These are phyloP conservation scores for Xiphorhynchus erythropygius DNA, from an alignment of 2,797 vertebrate species.

Conservation along the genomic window DNA sequence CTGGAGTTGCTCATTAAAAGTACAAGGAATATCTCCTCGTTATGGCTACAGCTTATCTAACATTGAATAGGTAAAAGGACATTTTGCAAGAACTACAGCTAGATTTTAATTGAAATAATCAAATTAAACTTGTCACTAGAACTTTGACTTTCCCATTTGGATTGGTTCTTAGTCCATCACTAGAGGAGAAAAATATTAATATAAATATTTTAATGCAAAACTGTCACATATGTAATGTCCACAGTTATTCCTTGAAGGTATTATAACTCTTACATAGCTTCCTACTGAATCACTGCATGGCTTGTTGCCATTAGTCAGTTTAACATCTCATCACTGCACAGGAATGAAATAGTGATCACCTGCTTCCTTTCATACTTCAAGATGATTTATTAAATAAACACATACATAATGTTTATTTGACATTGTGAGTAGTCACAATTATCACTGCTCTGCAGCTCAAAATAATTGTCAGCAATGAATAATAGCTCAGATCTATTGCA, in stretches of 20 bases:
- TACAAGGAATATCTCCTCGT: not conserved
- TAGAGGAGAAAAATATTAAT: not conserved
- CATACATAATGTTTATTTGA: not conserved
- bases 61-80: not conserved
- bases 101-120: slow-evolving; percentile 4
- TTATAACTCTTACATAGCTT: not conserved
- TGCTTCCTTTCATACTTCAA: not conserved
- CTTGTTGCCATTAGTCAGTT: not conserved
- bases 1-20: slow-evolving; percentile 3
- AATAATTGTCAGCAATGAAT: not conserved
- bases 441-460: slow-evolving; percentile 4
- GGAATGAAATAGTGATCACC: not conserved
- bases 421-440: not conserved
- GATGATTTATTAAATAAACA: not conserved
- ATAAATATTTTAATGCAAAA: not conserved
- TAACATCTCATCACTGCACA: not conserved
- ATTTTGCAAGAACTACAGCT: not conserved
- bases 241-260: not conserved
- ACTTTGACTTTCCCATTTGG: not conserved
- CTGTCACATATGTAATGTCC: not conserved
- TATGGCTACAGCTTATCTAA: not conserved
- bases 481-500: not conserved
- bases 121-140: not conserved
- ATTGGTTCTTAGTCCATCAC: not conserved
- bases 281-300: not conserved